These are phyloP conservation scores for Apaloderma vittatum DNA, from an alignment of 2,113 vertebrate species.

Conservation along the genomic window DNA sequence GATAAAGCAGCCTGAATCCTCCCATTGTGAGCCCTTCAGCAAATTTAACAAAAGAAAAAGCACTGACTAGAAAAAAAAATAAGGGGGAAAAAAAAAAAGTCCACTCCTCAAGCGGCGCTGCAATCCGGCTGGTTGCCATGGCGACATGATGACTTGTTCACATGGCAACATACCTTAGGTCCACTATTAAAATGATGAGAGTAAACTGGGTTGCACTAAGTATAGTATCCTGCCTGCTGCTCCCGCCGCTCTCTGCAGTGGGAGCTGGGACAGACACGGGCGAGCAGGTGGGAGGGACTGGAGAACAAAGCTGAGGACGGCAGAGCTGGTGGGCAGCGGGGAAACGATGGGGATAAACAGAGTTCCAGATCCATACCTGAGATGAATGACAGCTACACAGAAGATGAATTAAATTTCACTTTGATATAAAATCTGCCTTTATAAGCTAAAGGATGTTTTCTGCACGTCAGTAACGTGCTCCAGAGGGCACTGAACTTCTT, in stretches of 20 bases:
- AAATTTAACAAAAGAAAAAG: constrained; percentile 84
- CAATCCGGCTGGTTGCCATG: constrained; percentile 97
- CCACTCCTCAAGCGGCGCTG: constrained; percentile 87
- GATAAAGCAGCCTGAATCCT: constrained; percentile 77
- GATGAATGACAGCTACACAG: not conserved
- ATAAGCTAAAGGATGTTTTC: not conserved
- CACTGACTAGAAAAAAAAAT: constrained; percentile 35
- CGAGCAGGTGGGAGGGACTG: constrained; percentile 1
- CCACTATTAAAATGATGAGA: constrained; percentile 96
- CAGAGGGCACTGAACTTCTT: constrained; percentile 12
- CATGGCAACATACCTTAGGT: constrained; percentile 99
- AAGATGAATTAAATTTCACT: not conserved
- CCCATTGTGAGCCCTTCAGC: constrained; percentile 82
- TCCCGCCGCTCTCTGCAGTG: constrained; percentile 24
- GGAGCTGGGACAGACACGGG: constrained; percentile 17
- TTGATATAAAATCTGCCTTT: not conserved
- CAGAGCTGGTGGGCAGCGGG: not conserved
- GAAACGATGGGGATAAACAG: not conserved
- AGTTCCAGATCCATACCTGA: not conserved
- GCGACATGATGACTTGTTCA: constrained; percentile 97
- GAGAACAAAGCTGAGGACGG: constrained; percentile 30
- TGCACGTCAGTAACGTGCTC: not conserved
- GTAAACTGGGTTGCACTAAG: constrained; percentile 77
- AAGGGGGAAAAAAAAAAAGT: constrained; percentile 49
- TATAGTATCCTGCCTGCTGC: constrained; percentile 43